A percentile compares a stretch with the other conserved stretches of the same genome.
These are phyloP conservation scores for Cheilosia impressa DNA, from an alignment of 2,888 invertebrate genomes.

Conservation along the genomic window DNA sequence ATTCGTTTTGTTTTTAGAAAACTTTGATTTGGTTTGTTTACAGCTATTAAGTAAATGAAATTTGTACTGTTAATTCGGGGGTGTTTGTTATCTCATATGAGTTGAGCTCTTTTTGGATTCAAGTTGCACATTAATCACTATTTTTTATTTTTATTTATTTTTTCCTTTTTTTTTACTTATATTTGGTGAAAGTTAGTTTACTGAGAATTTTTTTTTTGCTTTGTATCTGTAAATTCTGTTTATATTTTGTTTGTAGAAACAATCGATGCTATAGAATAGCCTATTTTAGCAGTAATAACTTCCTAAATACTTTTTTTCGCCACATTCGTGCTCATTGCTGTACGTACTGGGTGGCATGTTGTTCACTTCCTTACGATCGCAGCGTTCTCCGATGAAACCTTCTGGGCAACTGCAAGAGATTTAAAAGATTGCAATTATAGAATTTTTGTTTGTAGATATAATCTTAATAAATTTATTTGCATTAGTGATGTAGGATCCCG, in stretches of 20 bases:
- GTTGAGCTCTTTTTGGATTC: slow-evolving; percentile 68
- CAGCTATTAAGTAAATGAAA: slow-evolving; percentile 72
- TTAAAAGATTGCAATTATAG: slow-evolving; percentile 5
- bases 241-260: slow-evolving; percentile 70
- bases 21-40: slow-evolving; percentile 67
- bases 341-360: slow-evolving; percentile 83
- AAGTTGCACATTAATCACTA: slow-evolving; percentile 67
- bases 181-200: slow-evolving; percentile 70
- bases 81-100: slow-evolving; percentile 64
- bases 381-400: slow-evolving; percentile 82
- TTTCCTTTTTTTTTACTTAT: slow-evolving; percentile 22
- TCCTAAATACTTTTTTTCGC: slow-evolving; percentile 82
- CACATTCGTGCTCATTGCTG: slow-evolving; percentile 83
- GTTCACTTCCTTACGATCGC: slow-evolving; percentile 82
- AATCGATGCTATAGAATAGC: slow-evolving; percentile 84
- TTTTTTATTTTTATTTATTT: slow-evolving; percentile 26
- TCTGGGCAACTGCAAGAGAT: slow-evolving; percentile 82
- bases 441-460: neutral
- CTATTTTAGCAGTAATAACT: slow-evolving; percentile 84
- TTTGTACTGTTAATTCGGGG: slow-evolving; percentile 76
- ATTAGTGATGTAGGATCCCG: too few species aligned
- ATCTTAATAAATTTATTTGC: too few species aligned
- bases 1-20: slow-evolving; percentile 63
- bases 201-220: slow-evolving; percentile 61
- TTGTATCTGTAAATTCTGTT: slow-evolving; percentile 31